Evolutionary conservation across 1,140 invertebrate species (phyloP).

Genomic region (Cherax quadricarinatus): DNA sequence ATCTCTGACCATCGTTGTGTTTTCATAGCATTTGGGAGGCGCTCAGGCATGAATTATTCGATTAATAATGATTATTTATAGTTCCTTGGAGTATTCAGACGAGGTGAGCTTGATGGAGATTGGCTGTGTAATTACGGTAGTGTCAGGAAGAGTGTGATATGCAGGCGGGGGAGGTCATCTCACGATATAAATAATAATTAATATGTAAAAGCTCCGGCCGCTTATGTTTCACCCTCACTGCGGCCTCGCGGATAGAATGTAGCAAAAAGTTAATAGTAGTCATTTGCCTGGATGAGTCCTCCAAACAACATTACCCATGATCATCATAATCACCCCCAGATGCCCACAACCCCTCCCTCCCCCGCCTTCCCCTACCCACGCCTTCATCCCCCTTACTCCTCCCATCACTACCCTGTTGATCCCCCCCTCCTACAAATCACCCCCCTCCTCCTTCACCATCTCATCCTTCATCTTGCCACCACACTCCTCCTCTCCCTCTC

Average conservation of each 20-base stretch:
- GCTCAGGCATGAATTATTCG: neutral
- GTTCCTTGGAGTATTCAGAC: neutral
- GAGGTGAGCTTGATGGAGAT: constrained; percentile 11
- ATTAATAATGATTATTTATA: constrained; percentile 9
- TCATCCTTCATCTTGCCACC: neutral
- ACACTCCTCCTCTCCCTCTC: neutral
- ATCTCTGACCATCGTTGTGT: neutral
- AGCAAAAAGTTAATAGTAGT: constrained; percentile 14
- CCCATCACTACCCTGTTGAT: neutral
- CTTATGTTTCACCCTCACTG: neutral
- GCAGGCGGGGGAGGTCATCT: constrained; percentile 4
- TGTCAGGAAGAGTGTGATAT: constrained; percentile 4
- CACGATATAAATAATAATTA: constrained; percentile 15
- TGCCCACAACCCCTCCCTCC: neutral
- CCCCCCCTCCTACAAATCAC: neutral
- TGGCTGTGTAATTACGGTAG: neutral
- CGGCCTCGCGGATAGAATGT: constrained; percentile 1
- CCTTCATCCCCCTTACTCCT: neutral
- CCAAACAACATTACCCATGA: constrained; percentile 15
- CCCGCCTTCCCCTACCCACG: neutral
- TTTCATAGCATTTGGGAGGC: constrained; percentile 16
- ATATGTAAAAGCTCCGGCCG: neutral
- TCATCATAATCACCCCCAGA: constrained; percentile 17
- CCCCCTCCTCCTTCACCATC: neutral
- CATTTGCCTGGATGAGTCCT: constrained; percentile 12